These are phyloP conservation scores for Neoascia interrupta DNA, from an alignment of 2,888 invertebrate species.

Conservation along the genomic window DNA sequence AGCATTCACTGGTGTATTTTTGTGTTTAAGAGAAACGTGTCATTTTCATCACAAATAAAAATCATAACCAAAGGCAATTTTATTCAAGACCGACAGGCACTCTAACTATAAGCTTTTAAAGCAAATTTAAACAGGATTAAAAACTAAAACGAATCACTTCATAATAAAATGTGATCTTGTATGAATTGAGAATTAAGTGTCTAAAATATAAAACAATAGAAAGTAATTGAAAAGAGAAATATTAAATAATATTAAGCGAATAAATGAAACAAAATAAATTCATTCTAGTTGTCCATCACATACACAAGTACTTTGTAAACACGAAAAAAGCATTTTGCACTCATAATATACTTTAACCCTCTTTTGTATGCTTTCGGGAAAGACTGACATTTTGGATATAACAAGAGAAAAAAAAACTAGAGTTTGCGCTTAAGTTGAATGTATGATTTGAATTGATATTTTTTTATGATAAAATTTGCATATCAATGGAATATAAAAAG, in stretches of 20 bases:
- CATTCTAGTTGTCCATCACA: constrained; percentile 63
- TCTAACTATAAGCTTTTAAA: too few relatives aligned
- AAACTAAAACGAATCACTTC: constrained; percentile 20
- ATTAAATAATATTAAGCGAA: constrained; percentile 47
- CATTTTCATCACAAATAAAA: too few relatives aligned
- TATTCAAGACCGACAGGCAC: too few relatives aligned
- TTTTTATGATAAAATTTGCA: constrained; percentile 57
- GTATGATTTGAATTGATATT: constrained; percentile 21
- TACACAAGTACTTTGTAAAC: constrained; percentile 27
- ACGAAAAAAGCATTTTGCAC: constrained; percentile 1
- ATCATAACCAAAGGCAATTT: too few relatives aligned
- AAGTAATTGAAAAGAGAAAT: constrained; percentile 22
- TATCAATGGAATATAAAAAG: constrained; percentile 50
- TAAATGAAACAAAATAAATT: constrained; percentile 6
- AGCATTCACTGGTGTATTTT: too few relatives aligned
- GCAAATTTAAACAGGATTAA: constrained; percentile 19
- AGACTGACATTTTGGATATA: constrained; percentile 66
- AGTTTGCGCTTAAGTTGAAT: constrained; percentile 20
- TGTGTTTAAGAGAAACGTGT: too few relatives aligned
- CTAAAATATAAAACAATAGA: constrained; percentile 40
- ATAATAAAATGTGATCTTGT: constrained; percentile 42
- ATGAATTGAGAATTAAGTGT: constrained; percentile 58
- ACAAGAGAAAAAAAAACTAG: constrained; percentile 12
- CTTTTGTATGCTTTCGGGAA: constrained; percentile 57
- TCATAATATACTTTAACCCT: constrained; percentile 54